Evolutionary conservation across 2,888 invertebrate genomes (phyloP).

Genomic region (Synanthedon tipuliformis): DNA sequence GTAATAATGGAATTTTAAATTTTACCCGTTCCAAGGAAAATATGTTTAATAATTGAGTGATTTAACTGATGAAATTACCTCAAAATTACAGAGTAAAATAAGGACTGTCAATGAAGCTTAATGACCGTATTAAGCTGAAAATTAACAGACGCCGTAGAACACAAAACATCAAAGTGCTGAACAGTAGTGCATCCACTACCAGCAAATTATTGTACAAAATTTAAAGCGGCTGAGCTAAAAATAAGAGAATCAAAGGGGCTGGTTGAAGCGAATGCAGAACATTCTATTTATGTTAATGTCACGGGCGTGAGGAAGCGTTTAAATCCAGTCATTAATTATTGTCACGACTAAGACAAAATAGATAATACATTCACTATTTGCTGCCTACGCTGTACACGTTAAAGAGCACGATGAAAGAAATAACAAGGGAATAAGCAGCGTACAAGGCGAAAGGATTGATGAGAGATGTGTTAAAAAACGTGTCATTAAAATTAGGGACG

Average conservation of each 20-base stretch:
- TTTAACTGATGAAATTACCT: constrained; percentile 22
- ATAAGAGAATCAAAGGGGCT: constrained; percentile 67
- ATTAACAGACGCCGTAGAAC: constrained; percentile 57
- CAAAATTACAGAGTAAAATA: constrained; percentile 24
- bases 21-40: background rate
- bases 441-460: constrained; percentile 54
- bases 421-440: constrained; percentile 56
- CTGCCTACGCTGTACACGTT: constrained; percentile 45
- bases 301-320: constrained; percentile 71
- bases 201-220: constrained; percentile 66
- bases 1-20: too few species aligned
- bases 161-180: constrained; percentile 62
- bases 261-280: constrained; percentile 52
- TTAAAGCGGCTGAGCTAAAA: constrained; percentile 58
- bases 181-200: constrained; percentile 37
- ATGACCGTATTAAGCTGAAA: constrained; percentile 43
- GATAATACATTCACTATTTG: constrained; percentile 67
- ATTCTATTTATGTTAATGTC: constrained; percentile 70
- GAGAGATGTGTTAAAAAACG: constrained; percentile 52
- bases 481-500: constrained; percentile 52
- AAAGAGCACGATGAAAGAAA: constrained; percentile 57
- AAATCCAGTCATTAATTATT: constrained; percentile 71
- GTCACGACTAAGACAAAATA: constrained; percentile 67
- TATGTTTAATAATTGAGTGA: constrained; percentile 7
- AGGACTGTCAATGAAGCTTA: constrained; percentile 33